These are phyloP conservation scores for Rhorus exstirpatorius DNA, from an alignment of 2,888 invertebrate species.

Conservation along the genomic window DNA sequence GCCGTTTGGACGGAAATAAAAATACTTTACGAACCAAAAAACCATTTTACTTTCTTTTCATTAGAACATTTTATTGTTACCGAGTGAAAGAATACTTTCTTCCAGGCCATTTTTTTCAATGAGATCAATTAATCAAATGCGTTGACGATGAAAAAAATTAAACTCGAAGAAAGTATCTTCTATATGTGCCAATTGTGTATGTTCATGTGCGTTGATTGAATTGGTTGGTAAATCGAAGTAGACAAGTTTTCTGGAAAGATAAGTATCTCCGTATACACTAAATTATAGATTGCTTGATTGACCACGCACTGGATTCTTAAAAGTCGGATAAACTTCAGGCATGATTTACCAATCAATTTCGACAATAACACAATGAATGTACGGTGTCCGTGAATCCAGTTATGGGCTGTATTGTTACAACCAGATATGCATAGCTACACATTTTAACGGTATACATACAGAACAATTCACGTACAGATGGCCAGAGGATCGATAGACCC, in stretches of 20 bases:
- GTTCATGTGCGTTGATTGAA: neutral
- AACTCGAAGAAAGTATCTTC: neutral
- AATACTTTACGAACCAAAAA: neutral
- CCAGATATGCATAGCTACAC: neutral
- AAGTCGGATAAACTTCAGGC: too few relatives aligned
- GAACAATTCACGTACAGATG: conserved; percentile 48
- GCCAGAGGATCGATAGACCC: conserved; percentile 62
- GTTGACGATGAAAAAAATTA: neutral
- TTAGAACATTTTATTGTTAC: neutral
- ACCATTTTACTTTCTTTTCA: neutral
- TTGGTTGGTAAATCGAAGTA: neutral
- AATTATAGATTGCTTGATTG: too few relatives aligned
- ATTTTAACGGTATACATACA: neutral
- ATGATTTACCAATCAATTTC: neutral
- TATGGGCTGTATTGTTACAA: neutral
- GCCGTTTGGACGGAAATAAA: neutral
- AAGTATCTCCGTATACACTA: too few relatives aligned
- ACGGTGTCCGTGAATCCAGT: neutral
- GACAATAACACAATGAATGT: neutral
- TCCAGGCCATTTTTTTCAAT: neutral
- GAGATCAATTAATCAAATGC: neutral
- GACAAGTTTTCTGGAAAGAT: too few relatives aligned
- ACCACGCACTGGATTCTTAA: too few relatives aligned
- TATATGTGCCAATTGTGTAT: neutral
- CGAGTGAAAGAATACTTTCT: neutral